Conservation (phyloP, 1,140 invertebrate species). For the Aleiodes sp. region DNA sequence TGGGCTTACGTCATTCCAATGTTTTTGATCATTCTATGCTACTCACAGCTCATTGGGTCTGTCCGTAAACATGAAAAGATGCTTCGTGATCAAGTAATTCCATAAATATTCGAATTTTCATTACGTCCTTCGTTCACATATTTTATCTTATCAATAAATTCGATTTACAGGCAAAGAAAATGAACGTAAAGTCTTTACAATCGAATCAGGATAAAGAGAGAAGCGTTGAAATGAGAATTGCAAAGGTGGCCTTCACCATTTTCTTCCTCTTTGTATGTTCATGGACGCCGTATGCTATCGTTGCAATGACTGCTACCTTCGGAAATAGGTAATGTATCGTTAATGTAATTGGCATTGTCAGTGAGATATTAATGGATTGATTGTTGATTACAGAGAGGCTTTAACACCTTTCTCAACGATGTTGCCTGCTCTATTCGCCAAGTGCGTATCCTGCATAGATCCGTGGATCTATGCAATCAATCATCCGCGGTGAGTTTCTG, state of each 20-base stretch:
- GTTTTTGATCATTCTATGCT: slow-evolving; percentile 74
- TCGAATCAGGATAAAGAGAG: slow-evolving; percentile 75
- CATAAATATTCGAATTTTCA: neutral
- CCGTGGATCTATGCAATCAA: slow-evolving; percentile 83
- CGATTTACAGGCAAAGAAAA: slow-evolving; percentile 78
- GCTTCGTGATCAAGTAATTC: slow-evolving; percentile 71
- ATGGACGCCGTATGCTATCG: slow-evolving; percentile 80
- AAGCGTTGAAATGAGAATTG: slow-evolving; percentile 77
- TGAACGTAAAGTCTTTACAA: slow-evolving; percentile 81
- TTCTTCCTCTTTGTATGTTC: slow-evolving; percentile 78
- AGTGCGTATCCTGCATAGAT: slow-evolving; percentile 79
- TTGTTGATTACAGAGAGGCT: slow-evolving; percentile 56
- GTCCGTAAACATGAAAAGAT: slow-evolving; percentile 81
- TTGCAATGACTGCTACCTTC: slow-evolving; percentile 78
- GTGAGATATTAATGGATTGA: neutral
- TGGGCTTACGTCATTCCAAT: slow-evolving; percentile 79
- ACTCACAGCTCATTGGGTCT: slow-evolving; percentile 76
- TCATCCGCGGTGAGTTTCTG: slow-evolving; percentile 73
- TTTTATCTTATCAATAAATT: slow-evolving; percentile 16
- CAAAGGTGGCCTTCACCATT: slow-evolving; percentile 81
- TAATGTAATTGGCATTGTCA: neutral
- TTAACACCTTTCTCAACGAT: slow-evolving; percentile 77
- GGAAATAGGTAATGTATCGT: slow-evolving; percentile 70
- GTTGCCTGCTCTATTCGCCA: slow-evolving; percentile 77
- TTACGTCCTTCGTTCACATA: neutral